Conservation (phyloP, 2,888 invertebrate species). For the Atethmia centrago region DNA sequence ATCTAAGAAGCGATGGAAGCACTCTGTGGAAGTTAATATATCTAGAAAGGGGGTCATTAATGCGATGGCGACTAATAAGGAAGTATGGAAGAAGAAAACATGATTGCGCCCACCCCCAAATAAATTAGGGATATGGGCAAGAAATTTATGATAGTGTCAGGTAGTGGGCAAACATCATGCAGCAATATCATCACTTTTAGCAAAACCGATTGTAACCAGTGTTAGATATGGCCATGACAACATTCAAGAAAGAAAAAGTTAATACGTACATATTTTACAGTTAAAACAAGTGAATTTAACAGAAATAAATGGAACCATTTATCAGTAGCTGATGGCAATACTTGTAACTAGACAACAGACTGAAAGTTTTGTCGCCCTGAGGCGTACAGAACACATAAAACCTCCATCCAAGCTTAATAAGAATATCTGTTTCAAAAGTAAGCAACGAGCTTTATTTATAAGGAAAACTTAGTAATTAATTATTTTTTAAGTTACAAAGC, state of each 20-base stretch:
- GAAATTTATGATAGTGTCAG: background rate
- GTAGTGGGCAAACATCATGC: background rate
- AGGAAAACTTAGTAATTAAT: background rate
- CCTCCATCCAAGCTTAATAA: slow-evolving; percentile 29
- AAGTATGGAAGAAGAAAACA: background rate
- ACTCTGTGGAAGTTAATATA: background rate
- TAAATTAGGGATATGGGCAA: background rate
- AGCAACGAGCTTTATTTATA: background rate
- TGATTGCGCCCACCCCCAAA: background rate
- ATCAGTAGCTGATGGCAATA: slow-evolving; percentile 24
- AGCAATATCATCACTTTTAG: background rate
- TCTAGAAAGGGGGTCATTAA: background rate
- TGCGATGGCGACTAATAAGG: background rate
- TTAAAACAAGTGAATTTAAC: background rate
- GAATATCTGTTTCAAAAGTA: slow-evolving; percentile 15
- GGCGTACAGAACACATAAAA: slow-evolving; percentile 63
- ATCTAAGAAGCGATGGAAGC: background rate
- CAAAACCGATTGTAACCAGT: background rate
- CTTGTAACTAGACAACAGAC: slow-evolving; percentile 49
- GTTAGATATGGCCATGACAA: background rate
- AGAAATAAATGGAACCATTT: slow-evolving; percentile 15
- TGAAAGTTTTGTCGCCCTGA: slow-evolving; percentile 47
- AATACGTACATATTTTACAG: background rate
- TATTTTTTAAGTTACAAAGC: background rate
- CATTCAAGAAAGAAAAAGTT: background rate